Evolutionary conservation across 2,113 vertebrate genomes (phyloP).

Genomic region (Gymnorhina tibicen): DNA sequence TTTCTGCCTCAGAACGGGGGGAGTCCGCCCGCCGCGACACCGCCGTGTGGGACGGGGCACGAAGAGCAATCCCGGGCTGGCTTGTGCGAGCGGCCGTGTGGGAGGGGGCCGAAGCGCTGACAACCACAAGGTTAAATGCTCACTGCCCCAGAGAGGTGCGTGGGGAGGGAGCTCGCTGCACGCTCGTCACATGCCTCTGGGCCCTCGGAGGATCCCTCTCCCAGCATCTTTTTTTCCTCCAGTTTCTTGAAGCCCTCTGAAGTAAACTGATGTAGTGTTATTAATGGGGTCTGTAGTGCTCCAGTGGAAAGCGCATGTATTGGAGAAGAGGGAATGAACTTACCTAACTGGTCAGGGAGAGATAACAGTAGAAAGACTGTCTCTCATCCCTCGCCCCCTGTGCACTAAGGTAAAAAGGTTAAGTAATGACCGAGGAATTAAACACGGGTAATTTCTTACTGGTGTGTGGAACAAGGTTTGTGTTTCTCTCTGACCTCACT

Average conservation of each 20-base stretch:
- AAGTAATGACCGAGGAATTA: not conserved
- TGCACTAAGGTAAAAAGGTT: not conserved
- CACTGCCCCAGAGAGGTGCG: not conserved
- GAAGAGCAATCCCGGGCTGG: not conserved
- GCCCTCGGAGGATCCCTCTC: not conserved
- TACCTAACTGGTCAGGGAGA: not conserved
- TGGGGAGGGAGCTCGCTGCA: not conserved
- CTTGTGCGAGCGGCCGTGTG: not conserved
- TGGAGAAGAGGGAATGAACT: not conserved
- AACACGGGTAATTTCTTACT: not conserved
- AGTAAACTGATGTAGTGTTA: not conserved
- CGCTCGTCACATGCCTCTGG: not conserved
- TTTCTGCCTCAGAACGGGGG: not conserved
- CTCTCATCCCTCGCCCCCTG: not conserved
- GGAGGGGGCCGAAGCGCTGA: not conserved
- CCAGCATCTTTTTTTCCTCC: not conserved
- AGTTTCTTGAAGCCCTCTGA: not conserved
- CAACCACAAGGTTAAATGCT: not conserved
- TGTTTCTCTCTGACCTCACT: not conserved
- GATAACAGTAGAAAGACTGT: not conserved
- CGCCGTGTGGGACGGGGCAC: not conserved
- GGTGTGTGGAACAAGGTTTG: not conserved
- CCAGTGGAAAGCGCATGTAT: not conserved
- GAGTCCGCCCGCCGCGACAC: not conserved
- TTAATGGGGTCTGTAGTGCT: not conserved